Base-by-base conservation (phyloP, 1,140 invertebrate species). In the Leucophenga varia region DNA sequence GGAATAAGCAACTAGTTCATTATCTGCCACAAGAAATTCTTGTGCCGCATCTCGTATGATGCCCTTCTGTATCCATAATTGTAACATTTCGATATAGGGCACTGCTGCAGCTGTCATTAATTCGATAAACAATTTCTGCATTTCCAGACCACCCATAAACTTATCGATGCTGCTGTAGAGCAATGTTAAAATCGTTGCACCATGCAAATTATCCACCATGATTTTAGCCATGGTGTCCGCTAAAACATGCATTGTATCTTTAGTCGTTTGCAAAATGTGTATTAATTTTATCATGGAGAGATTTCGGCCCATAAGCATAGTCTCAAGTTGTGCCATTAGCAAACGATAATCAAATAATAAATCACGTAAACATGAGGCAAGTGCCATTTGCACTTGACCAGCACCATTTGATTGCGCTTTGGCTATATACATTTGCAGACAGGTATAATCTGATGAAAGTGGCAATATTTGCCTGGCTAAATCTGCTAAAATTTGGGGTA, bases 31-130 rank as follows among this genome's bases (percentile, higher is more conserved):
- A 59, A 98, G 82, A 78, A 98, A 98, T 49, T 83, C 81, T 64
- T 79, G 50, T n/a, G 92, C 91, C 3, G 91, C 91, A 79, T 98
- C 95, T 45, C 84, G 82, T 53, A 98, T 95, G 19, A 92, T 85
- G 41, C 95, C 95, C 78, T 92, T 90, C 69, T 94, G 92, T 54
- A 98, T 91, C 95, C 95, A 98, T 59, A 89, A 86, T 72, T 94
- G 88, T 28, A 98, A 77, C 52, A 93, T 95, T 55, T 88, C 82
- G 82, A 98, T 91, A 67, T 95, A 98, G 0, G 95, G 95, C 47
- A 87, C 81, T 67, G 89, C 87, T 8, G 94, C 89, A 21, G 83
- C 80, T 61, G 87, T 83, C 18, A 87, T 86, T 9, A 93, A 86
- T 16, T 93, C 77, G 48, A 89, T 89, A 36, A 93, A 77, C 55